A percentile compares a stretch with the other conserved stretches of the same genome.
Evolutionary conservation across 2,888 invertebrate genomes (phyloP).

Genomic region (Philaethria dido): DNA sequence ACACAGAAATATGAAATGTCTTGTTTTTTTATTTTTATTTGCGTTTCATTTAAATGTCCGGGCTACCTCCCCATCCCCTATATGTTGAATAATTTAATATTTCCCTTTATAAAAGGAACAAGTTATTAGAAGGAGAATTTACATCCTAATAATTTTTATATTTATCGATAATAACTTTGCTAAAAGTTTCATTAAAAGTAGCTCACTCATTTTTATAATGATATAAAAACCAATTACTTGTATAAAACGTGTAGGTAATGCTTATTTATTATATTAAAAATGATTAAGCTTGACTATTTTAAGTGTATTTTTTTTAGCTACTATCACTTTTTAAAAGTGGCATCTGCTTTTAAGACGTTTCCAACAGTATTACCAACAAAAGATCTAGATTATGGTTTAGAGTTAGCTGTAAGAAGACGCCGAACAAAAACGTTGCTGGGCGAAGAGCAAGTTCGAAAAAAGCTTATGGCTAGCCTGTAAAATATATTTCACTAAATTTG

Average conservation of each 20-base stretch:
- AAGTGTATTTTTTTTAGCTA: slow-evolving; percentile 55
- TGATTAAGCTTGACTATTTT: background rate
- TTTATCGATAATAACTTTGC: too few relatives aligned
- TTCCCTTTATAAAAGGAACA: too few relatives aligned
- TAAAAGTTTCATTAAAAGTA: too few relatives aligned
- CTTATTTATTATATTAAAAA: slow-evolving; percentile 2
- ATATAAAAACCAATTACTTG: background rate
- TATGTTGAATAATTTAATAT: too few relatives aligned
- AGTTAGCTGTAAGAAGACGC: slow-evolving; percentile 74
- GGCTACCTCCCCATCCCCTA: too few relatives aligned
- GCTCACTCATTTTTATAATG: background rate
- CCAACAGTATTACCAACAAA: slow-evolving; percentile 54
- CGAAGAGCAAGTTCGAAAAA: slow-evolving; percentile 70
- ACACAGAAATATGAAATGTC: too few relatives aligned
- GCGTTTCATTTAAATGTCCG: too few relatives aligned
- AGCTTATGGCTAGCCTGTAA: slow-evolving; percentile 68
- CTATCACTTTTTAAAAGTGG: slow-evolving; percentile 68
- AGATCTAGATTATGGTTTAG: slow-evolving; percentile 69
- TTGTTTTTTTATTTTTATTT: too few relatives aligned
- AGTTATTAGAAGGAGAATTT: too few relatives aligned
- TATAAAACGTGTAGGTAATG: slow-evolving; percentile 3
- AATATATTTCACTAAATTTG: slow-evolving; percentile 29
- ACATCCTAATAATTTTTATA: too few relatives aligned
- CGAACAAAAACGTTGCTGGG: slow-evolving; percentile 74
- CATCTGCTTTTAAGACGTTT: slow-evolving; percentile 66